Base-by-base conservation (phyloP, 2,888 invertebrate species). In the Acleris sparsana region DNA sequence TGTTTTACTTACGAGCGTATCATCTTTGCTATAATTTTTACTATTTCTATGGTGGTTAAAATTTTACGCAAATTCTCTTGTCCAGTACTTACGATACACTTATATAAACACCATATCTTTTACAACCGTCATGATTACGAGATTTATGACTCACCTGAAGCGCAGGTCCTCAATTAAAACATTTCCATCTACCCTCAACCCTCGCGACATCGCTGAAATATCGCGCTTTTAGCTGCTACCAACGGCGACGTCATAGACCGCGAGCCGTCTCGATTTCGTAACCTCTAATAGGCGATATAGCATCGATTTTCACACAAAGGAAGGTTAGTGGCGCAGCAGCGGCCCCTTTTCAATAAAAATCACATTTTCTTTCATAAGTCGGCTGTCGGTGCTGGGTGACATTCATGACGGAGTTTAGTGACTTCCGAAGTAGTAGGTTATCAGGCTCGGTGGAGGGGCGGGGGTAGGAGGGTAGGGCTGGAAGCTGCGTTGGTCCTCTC, bases 361-460 rank as follows among this genome's bases (percentile, higher is more conserved):
- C 85, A 79, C 85, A 87, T 89, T 89, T 90, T 87, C 89, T 84
- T 85, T 86, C 85, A 82, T 83, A 83, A 86, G 83, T 84, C 80
- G 82, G 80, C 80, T 84, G 84, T 84, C 84, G 83, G 83, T 82
- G 83, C 81, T 84, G 84, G 82, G 86, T 86, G 88, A 88, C 89
- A 88, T 90, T 89, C 86, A 87, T 87, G 85, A 81, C 83, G 77
- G 86, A 88, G 91, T 91, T 89, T 91, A 91, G 87, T 89, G 92
- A 91, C 92, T 91, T 91, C 91, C 89, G 88, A 91, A 91, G 92
- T 89, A 89, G 90, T 90, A 89, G 90, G 92, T 92, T 92, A 92
- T 92, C 92, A 89, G 89, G 84, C 83, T 82, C 76, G 79, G 77
- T 75, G 74, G 70, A 75, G 72, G 76, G 76, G 71, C 74, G 76